A percentile compares a stretch with the other conserved stretches of the same genome.
These are phyloP conservation scores for Standfussiana lucernea DNA, from an alignment of 2,888 invertebrate species.

Conservation along the genomic window DNA sequence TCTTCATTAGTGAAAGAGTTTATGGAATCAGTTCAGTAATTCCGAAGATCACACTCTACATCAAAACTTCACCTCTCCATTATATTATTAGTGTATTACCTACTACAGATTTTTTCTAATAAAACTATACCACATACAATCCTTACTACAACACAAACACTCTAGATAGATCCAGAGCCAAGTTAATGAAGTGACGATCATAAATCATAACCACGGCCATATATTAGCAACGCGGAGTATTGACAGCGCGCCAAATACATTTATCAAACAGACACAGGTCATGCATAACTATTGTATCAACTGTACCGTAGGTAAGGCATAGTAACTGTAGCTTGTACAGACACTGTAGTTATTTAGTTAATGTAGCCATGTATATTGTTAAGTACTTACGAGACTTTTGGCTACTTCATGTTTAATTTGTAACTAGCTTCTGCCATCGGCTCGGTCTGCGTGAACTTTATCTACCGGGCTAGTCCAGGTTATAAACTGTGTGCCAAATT, in stretches of 20 bases:
- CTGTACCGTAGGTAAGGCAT: not conserved
- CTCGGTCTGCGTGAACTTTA: too few relatives aligned
- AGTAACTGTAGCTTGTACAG: not conserved
- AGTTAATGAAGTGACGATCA: slow-evolving; percentile 82
- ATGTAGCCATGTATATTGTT: not conserved
- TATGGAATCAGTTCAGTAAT: too few relatives aligned
- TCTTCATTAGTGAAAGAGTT: too few relatives aligned
- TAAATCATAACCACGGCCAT: slow-evolving; percentile 80
- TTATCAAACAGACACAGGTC: slow-evolving; percentile 67
- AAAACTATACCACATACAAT: not conserved
- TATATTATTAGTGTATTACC: too few relatives aligned
- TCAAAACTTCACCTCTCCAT: too few relatives aligned
- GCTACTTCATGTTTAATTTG: too few relatives aligned
- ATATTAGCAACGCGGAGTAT: slow-evolving; percentile 73
- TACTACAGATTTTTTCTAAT: too few relatives aligned
- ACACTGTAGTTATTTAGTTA: not conserved
- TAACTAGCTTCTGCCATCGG: too few relatives aligned
- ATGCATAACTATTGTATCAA: slow-evolving; percentile 49
- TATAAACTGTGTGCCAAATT: too few relatives aligned
- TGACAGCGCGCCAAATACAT: slow-evolving; percentile 78
- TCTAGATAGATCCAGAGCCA: slow-evolving; percentile 20
- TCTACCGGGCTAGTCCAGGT: too few relatives aligned
- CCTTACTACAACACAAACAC: not conserved
- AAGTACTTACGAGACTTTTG: too few relatives aligned
- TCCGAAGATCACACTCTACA: too few relatives aligned